Percentiles rank a stretch among this genome's conserved stretches.
Conservation (phyloP, 1,140 invertebrate species). For the Drosophila kurseongensis region DNA sequence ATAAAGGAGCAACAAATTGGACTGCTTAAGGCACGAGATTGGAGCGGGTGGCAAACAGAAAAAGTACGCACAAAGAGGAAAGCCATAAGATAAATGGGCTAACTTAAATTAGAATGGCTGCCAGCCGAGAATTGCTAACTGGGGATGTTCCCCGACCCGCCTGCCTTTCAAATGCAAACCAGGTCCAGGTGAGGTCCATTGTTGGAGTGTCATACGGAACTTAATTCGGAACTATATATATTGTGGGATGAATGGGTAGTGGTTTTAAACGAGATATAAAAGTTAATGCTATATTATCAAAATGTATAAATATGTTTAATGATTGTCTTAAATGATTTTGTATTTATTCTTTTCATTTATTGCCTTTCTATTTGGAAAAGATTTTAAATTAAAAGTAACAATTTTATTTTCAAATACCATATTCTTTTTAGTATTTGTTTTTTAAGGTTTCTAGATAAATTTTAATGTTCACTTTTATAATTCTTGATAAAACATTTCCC, state of each 20-base stretch:
- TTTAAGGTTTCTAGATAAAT: too few relatives aligned
- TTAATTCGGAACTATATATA: conserved; percentile 3
- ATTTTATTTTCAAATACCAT: too few relatives aligned
- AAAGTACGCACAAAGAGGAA: conserved; percentile 44
- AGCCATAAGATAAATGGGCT: conserved; percentile 58
- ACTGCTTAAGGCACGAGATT: conserved; percentile 15
- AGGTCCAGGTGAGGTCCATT: conserved; percentile 22
- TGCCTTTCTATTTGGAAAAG: too few relatives aligned
- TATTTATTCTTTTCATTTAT: too few relatives aligned
- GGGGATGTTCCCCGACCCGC: conserved; percentile 25
- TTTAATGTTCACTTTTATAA: too few relatives aligned
- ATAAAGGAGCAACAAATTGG: conserved; percentile 64
- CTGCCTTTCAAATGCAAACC: conserved; percentile 18
- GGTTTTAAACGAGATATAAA: not conserved
- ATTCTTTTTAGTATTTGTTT: too few relatives aligned
- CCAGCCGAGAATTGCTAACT: conserved; percentile 40
- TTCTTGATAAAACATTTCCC: too few relatives aligned
- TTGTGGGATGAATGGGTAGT: conserved; percentile 1
- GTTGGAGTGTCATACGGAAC: not conserved
- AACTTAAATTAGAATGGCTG: conserved; percentile 53
- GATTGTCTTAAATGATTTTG: too few relatives aligned
- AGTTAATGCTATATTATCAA: too few relatives aligned
- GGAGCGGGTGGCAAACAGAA: conserved; percentile 18
- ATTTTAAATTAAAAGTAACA: too few relatives aligned
- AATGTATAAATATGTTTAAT: not conserved